A percentile compares a stretch with the other conserved stretches of the same genome.
These are phyloP conservation scores for Oncorhynchus tshawytscha DNA, from an alignment of 2,113 vertebrate genomes.

Conservation along the genomic window DNA sequence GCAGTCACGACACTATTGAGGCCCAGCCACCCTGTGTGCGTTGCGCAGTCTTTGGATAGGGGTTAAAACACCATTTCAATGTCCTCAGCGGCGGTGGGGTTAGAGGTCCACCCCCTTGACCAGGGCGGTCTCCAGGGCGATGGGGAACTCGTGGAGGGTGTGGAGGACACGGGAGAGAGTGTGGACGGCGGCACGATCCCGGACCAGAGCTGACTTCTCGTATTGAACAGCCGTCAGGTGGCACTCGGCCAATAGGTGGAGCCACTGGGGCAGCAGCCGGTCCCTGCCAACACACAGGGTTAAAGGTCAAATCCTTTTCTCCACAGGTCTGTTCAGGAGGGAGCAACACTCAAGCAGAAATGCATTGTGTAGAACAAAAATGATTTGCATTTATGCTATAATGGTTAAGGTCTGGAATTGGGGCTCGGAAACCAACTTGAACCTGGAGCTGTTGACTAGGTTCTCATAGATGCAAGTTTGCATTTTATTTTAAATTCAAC, in stretches of 20 bases:
- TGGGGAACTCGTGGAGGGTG: constrained; percentile 88
- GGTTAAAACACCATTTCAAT: not conserved
- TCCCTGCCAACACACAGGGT: constrained; percentile 75
- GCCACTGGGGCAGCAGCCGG: constrained; percentile 88
- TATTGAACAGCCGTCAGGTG: constrained; percentile 84
- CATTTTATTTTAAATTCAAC: no score
- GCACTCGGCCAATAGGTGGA: constrained; percentile 86
- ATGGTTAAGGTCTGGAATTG: no score
- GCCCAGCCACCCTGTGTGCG: constrained; percentile 1
- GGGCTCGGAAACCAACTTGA: no score
- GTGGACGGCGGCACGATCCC: constrained; percentile 83
- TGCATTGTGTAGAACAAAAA: not conserved
- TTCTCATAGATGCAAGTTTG: no score
- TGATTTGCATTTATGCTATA: not conserved
- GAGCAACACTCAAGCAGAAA: not conserved
- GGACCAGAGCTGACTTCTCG: constrained; percentile 87
- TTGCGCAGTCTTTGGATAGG: constrained; percentile 5
- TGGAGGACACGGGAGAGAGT: constrained; percentile 88
- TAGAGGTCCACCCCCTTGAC: constrained; percentile 94
- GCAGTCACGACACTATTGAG: constrained; percentile 1
- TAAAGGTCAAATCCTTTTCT: constrained; percentile 1
- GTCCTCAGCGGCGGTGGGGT: constrained; percentile 32
- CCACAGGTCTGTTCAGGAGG: no score
- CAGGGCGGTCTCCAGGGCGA: constrained; percentile 89
- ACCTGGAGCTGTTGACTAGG: no score